phyloP scores from a whole-genome alignment of 2,113 vertebrate species.

The Lagopus leucura region DNA sequence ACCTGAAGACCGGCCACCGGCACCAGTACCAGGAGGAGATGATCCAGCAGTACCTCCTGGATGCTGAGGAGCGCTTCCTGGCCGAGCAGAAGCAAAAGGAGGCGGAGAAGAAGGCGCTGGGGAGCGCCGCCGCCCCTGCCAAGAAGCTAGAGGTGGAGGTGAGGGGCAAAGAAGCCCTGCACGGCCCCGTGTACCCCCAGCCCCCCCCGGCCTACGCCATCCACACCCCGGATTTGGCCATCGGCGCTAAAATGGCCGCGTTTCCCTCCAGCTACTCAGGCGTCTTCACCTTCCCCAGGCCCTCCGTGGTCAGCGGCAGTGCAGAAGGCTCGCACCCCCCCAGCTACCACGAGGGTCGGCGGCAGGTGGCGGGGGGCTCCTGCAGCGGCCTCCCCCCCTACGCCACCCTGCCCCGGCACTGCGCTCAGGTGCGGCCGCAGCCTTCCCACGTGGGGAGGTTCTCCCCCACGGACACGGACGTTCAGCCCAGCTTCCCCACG shows the following conservation, averaged over 20 bases:
- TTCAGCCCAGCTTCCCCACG: conserved; percentile 60
- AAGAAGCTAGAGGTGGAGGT: conserved; percentile 73
- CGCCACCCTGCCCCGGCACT: conserved; percentile 90
- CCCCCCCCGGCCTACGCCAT: conserved; percentile 35
- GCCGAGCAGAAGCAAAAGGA: conserved; percentile 89
- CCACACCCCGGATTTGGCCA: background rate
- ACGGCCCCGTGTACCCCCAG: conserved; percentile 62
- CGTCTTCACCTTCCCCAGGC: conserved; percentile 87
- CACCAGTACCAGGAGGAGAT: conserved; percentile 98
- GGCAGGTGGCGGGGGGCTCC: conserved; percentile 88
- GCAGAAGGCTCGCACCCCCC: conserved; percentile 65
- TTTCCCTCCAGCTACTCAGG: conserved; percentile 82
- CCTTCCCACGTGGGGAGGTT: conserved; percentile 62
- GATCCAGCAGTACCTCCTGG: conserved; percentile 92
- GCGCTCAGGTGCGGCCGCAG: conserved; percentile 74
- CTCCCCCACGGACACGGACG: conserved; percentile 68
- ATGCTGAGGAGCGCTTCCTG: conserved; percentile 90
- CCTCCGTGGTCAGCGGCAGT: conserved; percentile 72
- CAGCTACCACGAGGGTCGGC: conserved; percentile 82
- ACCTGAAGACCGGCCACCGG: conserved; percentile 89
- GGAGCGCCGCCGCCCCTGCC: background rate
- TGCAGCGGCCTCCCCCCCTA: conserved; percentile 84
- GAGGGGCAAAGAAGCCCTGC: conserved; percentile 45
- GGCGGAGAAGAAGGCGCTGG: conserved; percentile 78
- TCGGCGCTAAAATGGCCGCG: background rate